Base-by-base conservation (phyloP, 2,888 invertebrate species). In the Drosophila mimica region DNA sequence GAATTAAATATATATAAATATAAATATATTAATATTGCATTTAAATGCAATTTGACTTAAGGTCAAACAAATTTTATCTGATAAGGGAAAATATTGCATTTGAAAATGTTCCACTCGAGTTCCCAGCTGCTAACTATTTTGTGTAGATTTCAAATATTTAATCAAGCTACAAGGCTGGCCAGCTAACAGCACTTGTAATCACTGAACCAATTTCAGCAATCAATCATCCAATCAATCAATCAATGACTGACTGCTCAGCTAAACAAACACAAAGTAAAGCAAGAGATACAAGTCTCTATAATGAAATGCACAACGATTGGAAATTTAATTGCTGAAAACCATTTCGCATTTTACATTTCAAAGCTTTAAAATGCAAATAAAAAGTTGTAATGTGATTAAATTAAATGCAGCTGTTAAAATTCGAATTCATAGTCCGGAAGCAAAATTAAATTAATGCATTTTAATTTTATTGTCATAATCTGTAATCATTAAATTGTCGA, bases 161-260 rank as follows among this genome's bases (percentile, higher is more conserved):
- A 53, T 54, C 58, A 76, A 49, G n/a, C 31, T 17, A 3, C 15
- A 13, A 20, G 13, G 7, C 15, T 46, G 15, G 20, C 7, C 17
- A 49, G 8, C 28, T 17, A 15, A 4, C 46, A 46, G 25, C 6
- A 25, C 15, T 31, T 31, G 57, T 17, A 33, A 31, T 49, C 33
- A 17, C 48, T 31, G 13, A 52, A 15, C 20, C 15, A 28, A 54
- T 36, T 36, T 11, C 36, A 38, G 34, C 31, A 74, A 65, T 66
- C 40, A 74, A 65, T 66, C 75, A 75, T 33, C 13, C 66, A 64
- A 64, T 65, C 52, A 33, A 31, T 58, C 59, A 65, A 51, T 67
- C 68, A 76, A 58, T 64, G 68, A 64, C 34, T 59, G 51, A 59
- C 20, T 61, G 43, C 11, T 28, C 28, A 59, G 28, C 38, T 74